Base-by-base conservation (phyloP, 2,113 vertebrate genomes). In the Trachemys scripta region DNA sequence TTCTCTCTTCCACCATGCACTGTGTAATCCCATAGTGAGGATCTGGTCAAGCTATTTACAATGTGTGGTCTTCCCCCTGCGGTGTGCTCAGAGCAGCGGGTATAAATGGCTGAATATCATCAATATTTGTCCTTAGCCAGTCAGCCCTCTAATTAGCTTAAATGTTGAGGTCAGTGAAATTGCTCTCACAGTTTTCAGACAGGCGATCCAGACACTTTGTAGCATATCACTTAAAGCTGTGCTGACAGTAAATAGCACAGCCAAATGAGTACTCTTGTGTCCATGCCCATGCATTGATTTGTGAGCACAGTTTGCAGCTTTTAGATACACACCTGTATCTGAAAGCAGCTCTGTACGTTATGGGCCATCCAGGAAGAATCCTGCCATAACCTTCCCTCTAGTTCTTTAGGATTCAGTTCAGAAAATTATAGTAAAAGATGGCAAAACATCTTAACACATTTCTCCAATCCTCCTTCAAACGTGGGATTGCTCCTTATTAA, bases 1-100 rank as follows among this genome's bases (percentile, higher is more conserved):
- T 29, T 85, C 92, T 91, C 94, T 93, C 95, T 92, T 54, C 84
- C 78, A 38, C 82, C 89, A 91, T 93, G 96, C 95, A 29, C 22
- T 16, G 49, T 35, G 3, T 93, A 97, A 95, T 95, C 84, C 49
- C 42, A 1, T 92, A 94, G 95, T 90, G 89, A 94, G 93, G 95
- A 94, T 90, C 95, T 90, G 92, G 29, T 84, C 90, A 51, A 89
- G 69, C 53, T 8, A 19, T 65, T 95, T 88, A 12, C 83, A 4
- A 85, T 87, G 17, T 42, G 87, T 81, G 84, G 84, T 90, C 84
- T 90, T 95, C 90, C 95, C 25, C 80, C 85, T 95, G 82, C 69
- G 17, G 57, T 0, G 2, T 11, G 2, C 88, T 81, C 47, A 4
- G 57, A 91, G 38, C 54, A 89, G 90, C 91, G 84, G 83, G 87